A percentile compares a stretch with the other conserved stretches of the same genome.
Evolutionary conservation across 2,888 invertebrate species (phyloP).

Genomic region (Podotricha telesiphe): DNA sequence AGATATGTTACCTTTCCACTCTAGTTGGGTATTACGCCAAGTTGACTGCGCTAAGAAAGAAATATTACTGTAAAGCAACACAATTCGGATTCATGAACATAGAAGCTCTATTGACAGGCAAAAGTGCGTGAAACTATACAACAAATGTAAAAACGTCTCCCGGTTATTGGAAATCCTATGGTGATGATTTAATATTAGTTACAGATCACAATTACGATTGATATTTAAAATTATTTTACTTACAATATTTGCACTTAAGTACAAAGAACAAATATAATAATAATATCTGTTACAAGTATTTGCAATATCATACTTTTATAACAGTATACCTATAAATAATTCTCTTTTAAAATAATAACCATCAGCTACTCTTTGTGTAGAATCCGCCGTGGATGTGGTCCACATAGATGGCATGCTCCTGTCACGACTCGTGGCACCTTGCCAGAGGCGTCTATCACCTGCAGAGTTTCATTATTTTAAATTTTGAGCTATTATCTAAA

Average conservation of each 20-base stretch:
- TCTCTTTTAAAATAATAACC: slow-evolving; percentile 2
- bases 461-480: slow-evolving; percentile 8
- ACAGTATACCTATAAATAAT: neutral
- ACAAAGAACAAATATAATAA: too few species aligned
- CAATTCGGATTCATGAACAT: slow-evolving; percentile 54
- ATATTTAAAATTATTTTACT: too few species aligned
- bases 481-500: neutral
- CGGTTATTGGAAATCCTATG: neutral
- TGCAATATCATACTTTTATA: too few species aligned
- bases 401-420: slow-evolving; percentile 21
- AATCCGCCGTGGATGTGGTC: neutral
- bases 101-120: slow-evolving; percentile 27
- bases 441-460: slow-evolving; percentile 32
- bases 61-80: slow-evolving; percentile 59
- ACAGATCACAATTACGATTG: too few species aligned
- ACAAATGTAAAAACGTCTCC: neutral
- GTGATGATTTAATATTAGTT: neutral
- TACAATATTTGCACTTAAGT: too few species aligned
- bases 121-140: slow-evolving; percentile 27
- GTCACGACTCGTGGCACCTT: slow-evolving; percentile 32
- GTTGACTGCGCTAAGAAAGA: slow-evolving; percentile 65
- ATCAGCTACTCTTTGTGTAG: slow-evolving; percentile 2
- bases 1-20: slow-evolving; percentile 67
- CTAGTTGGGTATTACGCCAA: slow-evolving; percentile 74
- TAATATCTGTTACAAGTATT: too few species aligned